A percentile compares a stretch with the other conserved stretches of the same genome.
Conservation (phyloP, 2,113 vertebrate species). For the Rhegmatorhina hoffmannsi region DNA sequence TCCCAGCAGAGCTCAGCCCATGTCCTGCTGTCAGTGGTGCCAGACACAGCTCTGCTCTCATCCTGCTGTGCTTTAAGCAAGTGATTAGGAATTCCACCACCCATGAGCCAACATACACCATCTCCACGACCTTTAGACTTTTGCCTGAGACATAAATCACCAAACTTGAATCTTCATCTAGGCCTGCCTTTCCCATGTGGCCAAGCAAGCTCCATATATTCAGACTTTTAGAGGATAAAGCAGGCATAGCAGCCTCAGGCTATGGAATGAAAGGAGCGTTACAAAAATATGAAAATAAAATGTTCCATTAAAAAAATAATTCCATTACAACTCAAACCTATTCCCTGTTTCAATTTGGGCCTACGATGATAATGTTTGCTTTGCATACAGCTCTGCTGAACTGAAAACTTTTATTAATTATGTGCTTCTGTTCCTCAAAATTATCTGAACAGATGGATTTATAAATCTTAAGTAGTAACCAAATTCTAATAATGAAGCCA, state of each 20-base stretch:
- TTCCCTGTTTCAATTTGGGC: constrained; percentile 3
- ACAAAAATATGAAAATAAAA: constrained; percentile 45
- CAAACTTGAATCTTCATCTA: background rate
- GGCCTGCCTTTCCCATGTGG: background rate
- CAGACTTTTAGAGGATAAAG: background rate
- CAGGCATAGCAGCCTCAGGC: background rate
- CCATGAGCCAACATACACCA: background rate
- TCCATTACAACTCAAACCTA: constrained; percentile 29
- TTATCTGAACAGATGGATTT: constrained; percentile 70
- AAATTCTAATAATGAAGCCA: constrained; percentile 71
- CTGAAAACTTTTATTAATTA: constrained; percentile 66
- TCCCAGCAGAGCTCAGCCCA: background rate
- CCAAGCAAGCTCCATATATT: background rate
- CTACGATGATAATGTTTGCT: constrained; percentile 29
- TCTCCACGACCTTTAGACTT: background rate
- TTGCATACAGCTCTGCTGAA: constrained; percentile 44
- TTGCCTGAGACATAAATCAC: background rate
- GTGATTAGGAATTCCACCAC: background rate
- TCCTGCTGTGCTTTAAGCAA: background rate
- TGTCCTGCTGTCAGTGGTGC: background rate
- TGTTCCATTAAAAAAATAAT: constrained; percentile 45
- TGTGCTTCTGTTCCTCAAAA: constrained; percentile 44
- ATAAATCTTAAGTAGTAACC: constrained; percentile 60
- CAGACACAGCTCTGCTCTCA: background rate
- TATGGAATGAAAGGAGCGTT: constrained; percentile 7